phyloP scores from a whole-genome alignment of 2,888 invertebrate genomes.

The Drosophila affinis region DNA sequence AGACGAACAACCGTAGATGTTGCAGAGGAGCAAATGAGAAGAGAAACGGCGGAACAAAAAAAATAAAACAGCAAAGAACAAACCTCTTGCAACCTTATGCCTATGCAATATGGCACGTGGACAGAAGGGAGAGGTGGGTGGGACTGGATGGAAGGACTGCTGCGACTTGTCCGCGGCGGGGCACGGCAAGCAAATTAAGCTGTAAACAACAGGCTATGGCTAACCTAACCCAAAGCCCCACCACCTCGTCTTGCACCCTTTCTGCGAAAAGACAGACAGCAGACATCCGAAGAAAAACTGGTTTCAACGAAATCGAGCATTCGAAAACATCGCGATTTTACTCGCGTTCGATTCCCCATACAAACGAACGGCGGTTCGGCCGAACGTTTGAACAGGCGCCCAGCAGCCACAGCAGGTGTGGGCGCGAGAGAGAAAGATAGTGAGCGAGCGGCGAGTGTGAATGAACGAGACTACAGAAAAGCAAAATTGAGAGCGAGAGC shows the following conservation, averaged over 20 bases:
- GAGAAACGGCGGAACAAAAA: conserved; percentile 16
- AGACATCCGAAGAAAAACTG: not conserved
- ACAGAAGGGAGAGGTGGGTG: conserved; percentile 26
- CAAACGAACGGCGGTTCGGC: conserved; percentile 79
- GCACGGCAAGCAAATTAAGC: conserved; percentile 68
- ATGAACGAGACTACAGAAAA: conserved; percentile 35
- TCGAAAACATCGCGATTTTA: conserved; percentile 46
- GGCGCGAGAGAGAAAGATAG: conserved; percentile 31
- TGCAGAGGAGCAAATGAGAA: conserved; percentile 64
- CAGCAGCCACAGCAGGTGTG: conserved; percentile 45
- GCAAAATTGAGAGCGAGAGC: conserved; percentile 42
- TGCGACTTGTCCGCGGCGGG: conserved; percentile 10
- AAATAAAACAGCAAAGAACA: not conserved
- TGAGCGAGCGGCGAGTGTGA: conserved; percentile 41
- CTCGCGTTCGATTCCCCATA: conserved; percentile 69
- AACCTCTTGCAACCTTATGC: conserved; percentile 53
- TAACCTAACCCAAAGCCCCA: conserved; percentile 23
- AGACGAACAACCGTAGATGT: conserved; percentile 29
- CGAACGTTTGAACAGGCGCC: conserved; percentile 72
- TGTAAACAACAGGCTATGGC: conserved; percentile 67
- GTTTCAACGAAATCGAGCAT: conserved; percentile 28
- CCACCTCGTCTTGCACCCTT: not conserved
- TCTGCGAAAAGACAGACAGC: not conserved
- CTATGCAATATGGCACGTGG: conserved; percentile 73
- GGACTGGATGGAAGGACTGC: conserved; percentile 8